Evolutionary conservation across 2,888 invertebrate species (phyloP), one percentile per base, ranked within the genome.

Genomic region (Apamea epomidion): DNA sequence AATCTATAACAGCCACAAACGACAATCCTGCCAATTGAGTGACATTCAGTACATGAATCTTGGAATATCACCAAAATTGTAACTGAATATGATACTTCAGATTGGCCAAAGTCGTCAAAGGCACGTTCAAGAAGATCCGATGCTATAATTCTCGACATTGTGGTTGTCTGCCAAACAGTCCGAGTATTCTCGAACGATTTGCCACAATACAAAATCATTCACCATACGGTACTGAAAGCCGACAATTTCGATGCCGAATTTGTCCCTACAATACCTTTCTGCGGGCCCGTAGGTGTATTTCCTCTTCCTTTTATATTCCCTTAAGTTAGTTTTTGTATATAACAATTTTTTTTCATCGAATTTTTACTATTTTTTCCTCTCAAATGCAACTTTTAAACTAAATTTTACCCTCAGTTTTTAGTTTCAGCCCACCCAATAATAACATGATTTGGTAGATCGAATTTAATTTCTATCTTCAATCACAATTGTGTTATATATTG

Each of bases 111-210:
- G 65, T 37, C 64, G 70, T 72, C 60, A 48, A 60, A 86, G 48
- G 64, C 85, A 86, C 85, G 85, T 83, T 65, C 80, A 74, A 86
- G 86, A 70, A 72, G 45, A 68, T 62, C 48, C 29, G 21, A 42
- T 65, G 29, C 29, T 16, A 58, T 74, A n/a, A 37, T 69, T 70
- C 69, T 78, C 64, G 5, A 58, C 12, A 78, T 78, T 83, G 80
- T 77, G 80, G 69, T 67, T 75, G 64, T 16, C 62, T 75, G 64
- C 16, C 62, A 62, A 78, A 80, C 67, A 69, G 64, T 54, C n/a
- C 25, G 60, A 67, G 45, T 60, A 74, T 86, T 80, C 76, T 85
- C 62, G 54, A 74, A 25, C 18, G 51, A 70, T 70, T 60, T 68
- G 70, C 73, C 75, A 76, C 80, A 80, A 65, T 76, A 76, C 70